phyloP scores from a whole-genome alignment of 1,140 invertebrate species.

The Macrosteles quadrilineatus region DNA sequence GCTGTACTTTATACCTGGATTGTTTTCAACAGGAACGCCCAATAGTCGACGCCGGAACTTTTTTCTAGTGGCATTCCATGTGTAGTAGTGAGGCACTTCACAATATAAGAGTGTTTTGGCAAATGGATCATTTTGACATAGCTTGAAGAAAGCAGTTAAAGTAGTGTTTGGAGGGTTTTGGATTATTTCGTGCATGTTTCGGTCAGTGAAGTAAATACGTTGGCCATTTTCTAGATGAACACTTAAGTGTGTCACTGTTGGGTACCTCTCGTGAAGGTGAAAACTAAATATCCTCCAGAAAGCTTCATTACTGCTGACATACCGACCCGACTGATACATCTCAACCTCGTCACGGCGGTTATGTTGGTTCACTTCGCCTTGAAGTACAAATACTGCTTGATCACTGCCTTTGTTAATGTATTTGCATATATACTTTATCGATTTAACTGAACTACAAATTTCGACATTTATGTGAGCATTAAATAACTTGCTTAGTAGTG shows the following conservation, averaged over 20 bases:
- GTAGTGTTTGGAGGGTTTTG: slow-evolving; percentile 8
- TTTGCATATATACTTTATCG: slow-evolving; percentile 49
- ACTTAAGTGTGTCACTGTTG: slow-evolving; percentile 46
- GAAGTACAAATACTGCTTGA: neutral
- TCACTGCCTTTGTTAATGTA: slow-evolving; percentile 52
- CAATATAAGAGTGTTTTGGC: neutral
- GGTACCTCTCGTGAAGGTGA: slow-evolving; percentile 47
- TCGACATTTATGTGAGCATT: slow-evolving; percentile 51
- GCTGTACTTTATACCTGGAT: too few relatives aligned
- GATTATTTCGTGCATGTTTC: slow-evolving; percentile 21
- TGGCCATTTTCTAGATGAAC: slow-evolving; percentile 49
- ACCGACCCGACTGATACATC: slow-evolving; percentile 45
- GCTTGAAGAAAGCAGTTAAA: neutral
- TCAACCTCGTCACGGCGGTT: neutral
- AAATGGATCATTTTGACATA: neutral
- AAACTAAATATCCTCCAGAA: slow-evolving; percentile 50
- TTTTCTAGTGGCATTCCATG: neutral
- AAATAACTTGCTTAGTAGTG: slow-evolving; percentile 46
- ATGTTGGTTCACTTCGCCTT: neutral
- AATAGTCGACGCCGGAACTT: neutral
- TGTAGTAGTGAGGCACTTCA: too few relatives aligned
- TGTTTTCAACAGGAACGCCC: too few relatives aligned
- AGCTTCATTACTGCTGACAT: slow-evolving; percentile 52
- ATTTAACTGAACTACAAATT: slow-evolving; percentile 47
- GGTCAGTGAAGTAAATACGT: slow-evolving; percentile 41